Base-by-base conservation (phyloP, 2,113 vertebrate species). In the Erinaceus europaeus region DNA sequence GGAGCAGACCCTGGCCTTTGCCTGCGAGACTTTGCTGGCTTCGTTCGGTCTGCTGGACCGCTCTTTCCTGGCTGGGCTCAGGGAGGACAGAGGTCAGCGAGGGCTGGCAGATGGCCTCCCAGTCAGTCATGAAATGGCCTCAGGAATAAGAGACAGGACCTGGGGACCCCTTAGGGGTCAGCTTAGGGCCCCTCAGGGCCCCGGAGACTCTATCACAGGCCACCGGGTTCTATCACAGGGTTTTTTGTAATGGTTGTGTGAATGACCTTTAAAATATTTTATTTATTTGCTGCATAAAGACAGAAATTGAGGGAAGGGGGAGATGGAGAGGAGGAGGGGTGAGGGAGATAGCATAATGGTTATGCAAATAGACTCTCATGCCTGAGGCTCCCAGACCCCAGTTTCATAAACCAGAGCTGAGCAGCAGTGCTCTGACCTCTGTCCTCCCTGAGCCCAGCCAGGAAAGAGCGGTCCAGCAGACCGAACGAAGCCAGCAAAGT, bases 31-130 rank as follows among this genome's bases (percentile, higher is more conserved):
- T 25, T 76, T 42, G 61, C 17, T 71, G 69, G 50, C 76, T 44
- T 23, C 61, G 29, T 0, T 0, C 15, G 65, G 64, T 10, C 50
- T 62, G 38, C 68, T 55, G 52, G 25, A 23, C 52, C 25, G 52
- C 25, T 20, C 48, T 15, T 50, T 57, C 55, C 55, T 14, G 25
- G 75, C 87, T 11, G 38, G 46, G 71, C 34, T 36, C 9, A 61
- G 38, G 52, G 69, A 90, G 92, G 90, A 86, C 77, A 92, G 90
- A 94, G 93, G 92, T 91, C 90, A 93, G 81, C 1, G 0, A 84
- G 90, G 93, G 94, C 84, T 55, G 50, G 59, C 61, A 50, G 84
- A 57, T 62, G 53, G 46, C 69, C 17, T 46, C 90, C 80, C 74
- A 86, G 75, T 20, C 57, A 38, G 69, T 84, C 85, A 86, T 79